phyloP scores from a whole-genome alignment of 2,797 vertebrate genomes.

The Pachyuromys duprasi region DNA sequence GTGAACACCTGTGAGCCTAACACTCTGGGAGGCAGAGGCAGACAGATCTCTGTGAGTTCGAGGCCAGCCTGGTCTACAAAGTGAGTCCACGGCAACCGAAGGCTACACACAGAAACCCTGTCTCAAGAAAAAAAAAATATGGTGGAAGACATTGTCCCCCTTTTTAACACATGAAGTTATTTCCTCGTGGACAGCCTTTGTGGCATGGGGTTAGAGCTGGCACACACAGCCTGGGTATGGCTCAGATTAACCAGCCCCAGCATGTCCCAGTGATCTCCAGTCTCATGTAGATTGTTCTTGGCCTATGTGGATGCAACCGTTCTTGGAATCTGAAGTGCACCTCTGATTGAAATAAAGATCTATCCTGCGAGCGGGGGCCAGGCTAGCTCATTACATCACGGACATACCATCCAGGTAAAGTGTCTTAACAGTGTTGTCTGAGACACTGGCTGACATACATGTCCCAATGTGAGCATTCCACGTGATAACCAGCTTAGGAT shows the following conservation, averaged over 20 bases:
- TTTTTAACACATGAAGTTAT: not conserved
- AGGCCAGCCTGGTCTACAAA: no score
- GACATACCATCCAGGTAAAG: not conserved
- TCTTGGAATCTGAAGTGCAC: not conserved
- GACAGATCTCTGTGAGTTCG: no score
- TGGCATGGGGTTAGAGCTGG: not conserved
- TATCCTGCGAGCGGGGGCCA: not conserved
- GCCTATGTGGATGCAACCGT: not conserved
- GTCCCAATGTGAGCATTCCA: not conserved
- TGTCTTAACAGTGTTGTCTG: not conserved
- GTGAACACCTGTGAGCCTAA: no score
- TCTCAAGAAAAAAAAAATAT: not conserved
- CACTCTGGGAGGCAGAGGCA: no score
- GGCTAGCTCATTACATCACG: not conserved
- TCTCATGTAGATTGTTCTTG: not conserved
- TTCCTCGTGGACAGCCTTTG: not conserved
- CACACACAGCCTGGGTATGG: not conserved
- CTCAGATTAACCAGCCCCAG: not conserved
- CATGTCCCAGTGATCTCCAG: not conserved
- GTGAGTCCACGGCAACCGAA: no score
- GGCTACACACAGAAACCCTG: no score
- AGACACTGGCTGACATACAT: not conserved
- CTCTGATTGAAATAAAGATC: conserved; percentile 11
- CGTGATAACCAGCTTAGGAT: not conserved
- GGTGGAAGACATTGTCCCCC: not conserved